These are phyloP conservation scores for Clarias laeviceps DNA, from an alignment of 2,797 vertebrate species.

Conservation along the genomic window DNA sequence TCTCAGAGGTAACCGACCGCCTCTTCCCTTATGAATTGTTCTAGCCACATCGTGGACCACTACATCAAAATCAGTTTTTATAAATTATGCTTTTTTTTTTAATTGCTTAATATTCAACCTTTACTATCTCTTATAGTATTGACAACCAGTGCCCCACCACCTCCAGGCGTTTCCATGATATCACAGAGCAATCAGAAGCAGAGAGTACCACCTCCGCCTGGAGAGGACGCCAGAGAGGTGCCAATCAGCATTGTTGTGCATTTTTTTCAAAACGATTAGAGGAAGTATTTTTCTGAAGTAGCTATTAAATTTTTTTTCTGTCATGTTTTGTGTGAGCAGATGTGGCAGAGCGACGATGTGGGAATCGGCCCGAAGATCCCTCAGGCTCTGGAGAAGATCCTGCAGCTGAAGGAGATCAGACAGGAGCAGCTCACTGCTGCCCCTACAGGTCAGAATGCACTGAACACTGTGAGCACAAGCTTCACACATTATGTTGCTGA, in stretches of 20 bases:
- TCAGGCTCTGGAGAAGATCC: constrained; percentile 91
- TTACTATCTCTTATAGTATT: constrained; percentile 53
- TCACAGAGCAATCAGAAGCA: constrained; percentile 70
- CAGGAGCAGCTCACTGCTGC: constrained; percentile 84
- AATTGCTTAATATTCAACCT: background rate
- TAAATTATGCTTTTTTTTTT: background rate
- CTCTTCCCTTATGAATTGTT: background rate
- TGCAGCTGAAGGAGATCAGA: constrained; percentile 91
- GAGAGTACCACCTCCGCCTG: constrained; percentile 84
- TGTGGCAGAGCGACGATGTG: constrained; percentile 81
- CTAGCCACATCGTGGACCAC: background rate
- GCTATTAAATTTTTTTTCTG: background rate
- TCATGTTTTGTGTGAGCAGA: constrained; percentile 47
- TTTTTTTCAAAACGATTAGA: background rate
- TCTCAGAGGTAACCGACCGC: constrained; percentile 65
- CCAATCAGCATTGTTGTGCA: background rate
- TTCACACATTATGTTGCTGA: too few relatives aligned
- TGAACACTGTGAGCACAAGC: background rate
- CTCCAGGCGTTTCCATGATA: constrained; percentile 78
- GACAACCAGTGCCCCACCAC: constrained; percentile 73
- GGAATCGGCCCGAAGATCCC: constrained; percentile 89
- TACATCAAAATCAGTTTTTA: background rate
- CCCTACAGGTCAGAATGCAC: constrained; percentile 65
- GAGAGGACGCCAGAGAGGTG: constrained; percentile 87
- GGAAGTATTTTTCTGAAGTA: too few relatives aligned